phyloP scores from a whole-genome alignment of 37 sponge, comb jelly and placozoan species.

The Halichondria panicea region DNA sequence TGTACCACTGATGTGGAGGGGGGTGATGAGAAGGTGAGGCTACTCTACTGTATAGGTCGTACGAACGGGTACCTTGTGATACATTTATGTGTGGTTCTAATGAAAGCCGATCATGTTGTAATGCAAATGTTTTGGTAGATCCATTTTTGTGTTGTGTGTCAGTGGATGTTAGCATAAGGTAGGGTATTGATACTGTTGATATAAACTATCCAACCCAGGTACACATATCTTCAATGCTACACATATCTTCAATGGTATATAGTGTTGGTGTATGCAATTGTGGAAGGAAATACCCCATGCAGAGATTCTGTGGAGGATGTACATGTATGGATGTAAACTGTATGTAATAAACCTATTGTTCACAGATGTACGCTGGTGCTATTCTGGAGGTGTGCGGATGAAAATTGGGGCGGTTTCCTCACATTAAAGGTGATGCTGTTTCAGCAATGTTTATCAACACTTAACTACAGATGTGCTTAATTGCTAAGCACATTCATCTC shows the following conservation, averaged over 20 bases:
- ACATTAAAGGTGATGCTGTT: conserved; percentile 73
- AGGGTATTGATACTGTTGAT: no score
- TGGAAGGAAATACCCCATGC: no score
- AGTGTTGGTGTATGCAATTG: no score
- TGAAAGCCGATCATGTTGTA: conserved; percentile 3
- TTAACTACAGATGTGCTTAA: no score
- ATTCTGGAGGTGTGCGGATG: conserved; percentile 92
- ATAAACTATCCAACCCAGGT: no score
- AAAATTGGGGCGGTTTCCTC: conserved; percentile 88
- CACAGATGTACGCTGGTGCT: conserved; percentile 73
- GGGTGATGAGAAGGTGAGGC: conserved; percentile 40
- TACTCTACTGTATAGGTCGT: neutral
- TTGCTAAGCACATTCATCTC: no score
- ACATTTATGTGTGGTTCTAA: neutral
- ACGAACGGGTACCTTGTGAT: neutral
- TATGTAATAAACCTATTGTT: no score
- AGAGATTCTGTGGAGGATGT: no score
- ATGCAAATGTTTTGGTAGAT: neutral
- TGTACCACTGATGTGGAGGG: conserved; percentile 62
- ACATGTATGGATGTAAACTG: neutral
- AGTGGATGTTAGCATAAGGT: no score
- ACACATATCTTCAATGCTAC: no score
- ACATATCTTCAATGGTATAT: no score
- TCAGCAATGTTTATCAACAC: neutral
- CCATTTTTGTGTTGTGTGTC: no score